Evolutionary conservation across 2,113 vertebrate species (phyloP).

Genomic region (Callithrix jacchus): DNA sequence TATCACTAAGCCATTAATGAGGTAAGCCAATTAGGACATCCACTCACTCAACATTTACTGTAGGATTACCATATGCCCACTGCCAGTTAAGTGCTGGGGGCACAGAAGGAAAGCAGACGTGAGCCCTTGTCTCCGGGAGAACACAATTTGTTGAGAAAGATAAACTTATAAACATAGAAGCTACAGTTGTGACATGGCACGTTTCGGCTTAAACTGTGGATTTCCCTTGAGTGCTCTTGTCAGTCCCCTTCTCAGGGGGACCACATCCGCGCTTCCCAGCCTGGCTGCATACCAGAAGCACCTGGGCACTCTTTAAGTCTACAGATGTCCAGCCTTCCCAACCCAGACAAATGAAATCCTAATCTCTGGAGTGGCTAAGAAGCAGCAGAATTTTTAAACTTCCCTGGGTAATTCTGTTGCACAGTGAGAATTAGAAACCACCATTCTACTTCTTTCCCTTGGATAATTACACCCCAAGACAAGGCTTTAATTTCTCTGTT

Average conservation of each 20-base stretch:
- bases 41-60: background rate
- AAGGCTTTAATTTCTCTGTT: fast-evolving
- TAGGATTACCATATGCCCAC: background rate
- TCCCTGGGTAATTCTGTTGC: fast-evolving
- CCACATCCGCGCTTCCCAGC: fast-evolving
- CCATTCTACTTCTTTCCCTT: fast-evolving
- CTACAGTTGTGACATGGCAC: fast-evolving
- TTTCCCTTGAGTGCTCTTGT: fast-evolving
- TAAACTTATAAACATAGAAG: fast-evolving
- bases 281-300: fast-evolving
- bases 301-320: background rate
- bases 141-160: fast-evolving
- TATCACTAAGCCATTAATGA: background rate
- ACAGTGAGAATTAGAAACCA: fast-evolving
- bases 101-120: fast-evolving
- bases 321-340: background rate
- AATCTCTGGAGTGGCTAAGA: background rate
- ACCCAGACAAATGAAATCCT: background rate
- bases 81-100: background rate
- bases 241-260: fast-evolving
- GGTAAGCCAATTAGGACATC: background rate
- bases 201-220: fast-evolving
- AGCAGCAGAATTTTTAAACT: background rate
- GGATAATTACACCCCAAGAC: fast-evolving
- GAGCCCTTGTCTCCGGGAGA: background rate